These are phyloP conservation scores for Nephrotoma flavescens DNA, from an alignment of 2,888 invertebrate genomes.

Conservation along the genomic window DNA sequence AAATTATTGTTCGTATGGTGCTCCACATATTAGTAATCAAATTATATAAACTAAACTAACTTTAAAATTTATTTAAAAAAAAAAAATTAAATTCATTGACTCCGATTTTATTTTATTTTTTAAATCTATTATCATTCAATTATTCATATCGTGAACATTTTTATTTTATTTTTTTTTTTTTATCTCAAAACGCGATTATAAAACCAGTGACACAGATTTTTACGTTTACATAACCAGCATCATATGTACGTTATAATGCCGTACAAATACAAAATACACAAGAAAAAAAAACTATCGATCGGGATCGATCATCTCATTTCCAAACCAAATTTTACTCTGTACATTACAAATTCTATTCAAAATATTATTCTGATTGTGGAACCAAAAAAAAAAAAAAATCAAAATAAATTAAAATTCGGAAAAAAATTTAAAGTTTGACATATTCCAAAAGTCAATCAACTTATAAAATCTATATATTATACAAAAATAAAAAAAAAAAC, in stretches of 20 bases:
- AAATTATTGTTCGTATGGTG: background rate
- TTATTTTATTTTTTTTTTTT: background rate
- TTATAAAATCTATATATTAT: background rate
- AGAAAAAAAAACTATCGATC: background rate
- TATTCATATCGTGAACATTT: background rate
- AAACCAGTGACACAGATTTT: background rate
- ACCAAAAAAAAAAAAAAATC: background rate
- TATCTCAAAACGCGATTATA: background rate
- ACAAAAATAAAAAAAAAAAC: background rate
- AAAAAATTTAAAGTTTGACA: background rate
- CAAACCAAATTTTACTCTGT: background rate
- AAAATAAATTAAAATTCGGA: background rate
- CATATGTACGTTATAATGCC: background rate
- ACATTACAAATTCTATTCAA: background rate
- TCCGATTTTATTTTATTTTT: background rate
- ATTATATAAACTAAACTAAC: background rate
- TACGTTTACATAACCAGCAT: background rate
- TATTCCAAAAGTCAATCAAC: background rate
- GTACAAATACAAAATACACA: background rate
- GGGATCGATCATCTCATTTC: background rate
- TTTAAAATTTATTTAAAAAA: background rate
- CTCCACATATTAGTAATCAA: background rate
- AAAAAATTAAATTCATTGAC: background rate
- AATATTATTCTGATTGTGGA: background rate
- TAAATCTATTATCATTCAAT: background rate